Conservation (phyloP, 2,797 vertebrate species). For the Dromococcyx pavoninus region DNA sequence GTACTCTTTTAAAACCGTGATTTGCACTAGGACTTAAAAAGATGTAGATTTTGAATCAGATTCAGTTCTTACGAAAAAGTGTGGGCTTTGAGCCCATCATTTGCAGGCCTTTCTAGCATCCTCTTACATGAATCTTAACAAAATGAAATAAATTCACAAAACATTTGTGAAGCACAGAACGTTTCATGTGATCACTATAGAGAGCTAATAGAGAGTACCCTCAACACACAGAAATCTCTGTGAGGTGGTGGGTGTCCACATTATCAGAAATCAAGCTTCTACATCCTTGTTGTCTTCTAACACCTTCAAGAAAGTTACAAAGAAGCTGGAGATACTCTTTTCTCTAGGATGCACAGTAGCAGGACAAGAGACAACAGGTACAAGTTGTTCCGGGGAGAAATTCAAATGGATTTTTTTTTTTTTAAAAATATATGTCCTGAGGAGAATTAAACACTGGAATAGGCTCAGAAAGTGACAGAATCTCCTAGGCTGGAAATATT, state of each 20-base stretch:
- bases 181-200: background rate
- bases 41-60: background rate
- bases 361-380: background rate
- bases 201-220: background rate
- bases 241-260: background rate
- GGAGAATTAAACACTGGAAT: background rate
- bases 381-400: background rate
- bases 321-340: background rate
- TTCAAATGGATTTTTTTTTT: background rate
- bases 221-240: background rate
- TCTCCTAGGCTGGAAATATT: background rate
- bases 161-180: background rate
- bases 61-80: background rate
- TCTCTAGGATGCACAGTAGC: background rate
- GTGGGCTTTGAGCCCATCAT: background rate
- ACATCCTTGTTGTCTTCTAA: background rate
- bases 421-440: background rate
- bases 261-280: background rate
- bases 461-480: background rate
- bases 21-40: background rate
- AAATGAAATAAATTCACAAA: background rate
- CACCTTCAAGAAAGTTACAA: background rate
- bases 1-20: background rate
- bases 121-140: background rate
- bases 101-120: background rate